Conservation (phyloP, 2,797 vertebrate genomes). For the Premnoplex brunnescens region DNA sequence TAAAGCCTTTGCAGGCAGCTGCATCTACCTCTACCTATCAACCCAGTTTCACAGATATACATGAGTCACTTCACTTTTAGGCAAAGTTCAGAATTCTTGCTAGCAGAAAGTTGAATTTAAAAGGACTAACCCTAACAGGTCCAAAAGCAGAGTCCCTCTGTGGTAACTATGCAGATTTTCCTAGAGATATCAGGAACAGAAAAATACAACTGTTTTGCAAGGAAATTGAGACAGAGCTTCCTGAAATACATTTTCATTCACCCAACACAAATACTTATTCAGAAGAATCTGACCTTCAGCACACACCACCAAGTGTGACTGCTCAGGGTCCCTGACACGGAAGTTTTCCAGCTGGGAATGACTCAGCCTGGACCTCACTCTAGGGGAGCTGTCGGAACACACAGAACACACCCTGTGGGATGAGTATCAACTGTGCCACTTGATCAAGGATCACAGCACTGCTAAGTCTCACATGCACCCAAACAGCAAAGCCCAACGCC, state of each 20-base stretch:
- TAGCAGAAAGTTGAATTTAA: neutral
- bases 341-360: neutral
- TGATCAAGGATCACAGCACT: neutral
- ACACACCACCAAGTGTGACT: neutral
- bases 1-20: neutral
- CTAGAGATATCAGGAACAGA: neutral
- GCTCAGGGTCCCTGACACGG: neutral
- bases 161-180: neutral
- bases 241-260: neutral
- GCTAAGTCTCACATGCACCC: neutral
- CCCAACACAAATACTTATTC: neutral
- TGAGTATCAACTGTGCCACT: fast-evolving
- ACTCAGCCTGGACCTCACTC: neutral
- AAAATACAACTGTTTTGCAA: neutral
- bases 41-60: neutral
- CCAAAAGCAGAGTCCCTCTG: neutral
- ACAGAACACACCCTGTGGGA: neutral
- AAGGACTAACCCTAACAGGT: neutral
- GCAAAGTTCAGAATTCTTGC: neutral
- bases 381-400: neutral
- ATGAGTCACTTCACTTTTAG: neutral
- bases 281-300: neutral
- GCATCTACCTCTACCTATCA: neutral
- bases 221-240: neutral
- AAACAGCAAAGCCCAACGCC: neutral